Conservation (phyloP, 2,797 vertebrate species). For the Syncerus caffer region DNA sequence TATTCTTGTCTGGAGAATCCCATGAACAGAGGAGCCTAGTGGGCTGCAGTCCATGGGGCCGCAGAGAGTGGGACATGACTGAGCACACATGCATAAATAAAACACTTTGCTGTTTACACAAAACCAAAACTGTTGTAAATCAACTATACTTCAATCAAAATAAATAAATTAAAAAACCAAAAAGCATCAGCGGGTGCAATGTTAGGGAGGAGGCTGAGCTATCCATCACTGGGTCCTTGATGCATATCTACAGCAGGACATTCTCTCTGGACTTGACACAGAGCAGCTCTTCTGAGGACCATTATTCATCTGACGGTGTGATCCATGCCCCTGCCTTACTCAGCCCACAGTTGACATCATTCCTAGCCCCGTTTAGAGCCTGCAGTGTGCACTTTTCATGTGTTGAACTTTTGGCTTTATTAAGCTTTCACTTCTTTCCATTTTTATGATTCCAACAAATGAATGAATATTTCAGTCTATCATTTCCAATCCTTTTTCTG, state of each 20-base stretch:
- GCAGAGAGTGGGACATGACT: background rate
- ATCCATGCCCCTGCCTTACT: background rate
- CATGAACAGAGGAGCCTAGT: background rate
- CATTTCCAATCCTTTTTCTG: background rate
- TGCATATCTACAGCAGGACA: background rate
- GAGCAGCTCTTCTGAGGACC: background rate
- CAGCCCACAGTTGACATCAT: background rate
- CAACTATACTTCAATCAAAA: background rate
- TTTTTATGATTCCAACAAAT: background rate
- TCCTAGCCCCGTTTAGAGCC: background rate
- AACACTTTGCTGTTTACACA: background rate
- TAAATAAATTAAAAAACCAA: background rate
- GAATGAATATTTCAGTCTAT: background rate
- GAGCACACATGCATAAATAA: background rate
- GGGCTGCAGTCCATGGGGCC: background rate
- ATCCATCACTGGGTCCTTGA: background rate
- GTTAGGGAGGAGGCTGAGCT: background rate
- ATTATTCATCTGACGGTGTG: background rate
- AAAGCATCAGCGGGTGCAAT: background rate
- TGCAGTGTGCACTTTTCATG: background rate
- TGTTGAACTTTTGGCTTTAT: background rate
- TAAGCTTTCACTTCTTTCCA: background rate
- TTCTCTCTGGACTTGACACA: background rate
- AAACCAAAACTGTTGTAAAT: background rate
- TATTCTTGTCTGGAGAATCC: background rate